Percentiles rank a stretch among this genome's conserved stretches.
Conservation (phyloP, 2,888 invertebrate genomes). For the Uropetala carovei region DNA sequence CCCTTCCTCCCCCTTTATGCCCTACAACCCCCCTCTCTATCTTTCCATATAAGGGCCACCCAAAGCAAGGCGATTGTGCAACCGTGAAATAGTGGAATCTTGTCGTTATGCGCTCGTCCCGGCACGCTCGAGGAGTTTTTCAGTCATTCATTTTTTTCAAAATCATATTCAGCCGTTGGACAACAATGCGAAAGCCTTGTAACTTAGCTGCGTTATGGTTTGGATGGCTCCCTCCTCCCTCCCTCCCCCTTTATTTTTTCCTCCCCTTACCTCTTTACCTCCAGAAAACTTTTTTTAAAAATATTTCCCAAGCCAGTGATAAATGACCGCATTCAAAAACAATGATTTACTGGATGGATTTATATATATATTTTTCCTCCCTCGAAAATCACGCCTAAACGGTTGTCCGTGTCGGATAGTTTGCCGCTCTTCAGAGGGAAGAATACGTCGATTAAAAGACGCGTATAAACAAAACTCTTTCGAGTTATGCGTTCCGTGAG, state of each 20-base stretch:
- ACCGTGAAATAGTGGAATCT: slow-evolving; percentile 35
- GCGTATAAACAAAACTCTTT: slow-evolving; percentile 6
- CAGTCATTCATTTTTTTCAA: background rate
- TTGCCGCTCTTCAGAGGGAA: background rate
- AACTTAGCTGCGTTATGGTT: slow-evolving; percentile 26
- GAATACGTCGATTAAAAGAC: background rate
- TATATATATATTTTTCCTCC: slow-evolving; percentile 10
- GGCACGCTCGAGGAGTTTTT: background rate
- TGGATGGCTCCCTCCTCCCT: background rate
- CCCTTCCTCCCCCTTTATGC: background rate
- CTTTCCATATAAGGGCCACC: background rate
- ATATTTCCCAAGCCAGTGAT: background rate
- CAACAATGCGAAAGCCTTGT: slow-evolving; percentile 28
- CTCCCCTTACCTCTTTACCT: background rate
- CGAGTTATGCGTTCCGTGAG: too few relatives aligned
- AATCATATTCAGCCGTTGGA: background rate
- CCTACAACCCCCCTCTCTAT: background rate
- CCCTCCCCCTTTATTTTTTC: background rate
- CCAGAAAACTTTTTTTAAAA: too few relatives aligned
- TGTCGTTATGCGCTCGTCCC: slow-evolving; percentile 24
- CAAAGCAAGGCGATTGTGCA: slow-evolving; percentile 32
- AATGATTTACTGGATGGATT: background rate
- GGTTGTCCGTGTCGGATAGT: background rate
- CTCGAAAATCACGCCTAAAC: slow-evolving; percentile 1
- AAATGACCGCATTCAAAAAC: slow-evolving; percentile 20